Evolutionary conservation across 1,140 invertebrate species (phyloP), one percentile per base, ranked within the genome.

Genomic region (Cotesia vestalis): DNA sequence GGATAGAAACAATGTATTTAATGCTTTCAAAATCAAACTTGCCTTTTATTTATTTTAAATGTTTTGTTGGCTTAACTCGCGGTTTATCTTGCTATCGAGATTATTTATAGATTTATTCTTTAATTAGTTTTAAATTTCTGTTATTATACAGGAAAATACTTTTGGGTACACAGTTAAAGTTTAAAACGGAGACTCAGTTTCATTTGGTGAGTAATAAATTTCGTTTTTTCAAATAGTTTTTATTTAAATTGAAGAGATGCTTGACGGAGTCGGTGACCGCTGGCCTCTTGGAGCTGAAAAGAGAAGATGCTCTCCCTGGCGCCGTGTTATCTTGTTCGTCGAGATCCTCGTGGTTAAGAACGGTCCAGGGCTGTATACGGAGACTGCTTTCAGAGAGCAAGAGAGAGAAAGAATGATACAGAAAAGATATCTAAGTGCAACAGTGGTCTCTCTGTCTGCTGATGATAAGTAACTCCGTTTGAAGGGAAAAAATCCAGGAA

Each of bases 261-360:
- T 71, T 64, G 72, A 64, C 67, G 72, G 77, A 80, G 82, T 80
- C 83, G 81, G 82, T 82, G 83, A 83, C 81, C 83, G 81, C 79
- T 81, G 74, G 79, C 74, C 80, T 80, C 78, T 78, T 81, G 74
- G 77, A 75, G 72, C 73, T 72, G 73, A 74, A 73, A 74, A 73
- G 71, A 76, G 57, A 73, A 78, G 74, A 74, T 78, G 77, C 60
- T 63, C 76, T 79, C 77, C 77, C 78, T 83, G 83, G 84, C 83
- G 83, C 82, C 83, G 81, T 72, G 79, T 84, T 86, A 85, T 86
- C 84, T 85, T 77, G 75, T 81, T 82, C 79, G 80, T 79, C 80
- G 81, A 84, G 83, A 84, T 84, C 83, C 83, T 81, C 77, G 72
- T 63, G 78, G 71, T 75, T 73, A 59, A 38, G 63, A 59, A 55